Evolutionary conservation across 2,888 invertebrate species (phyloP).

Genomic region (Drosophila sordidapex): DNA sequence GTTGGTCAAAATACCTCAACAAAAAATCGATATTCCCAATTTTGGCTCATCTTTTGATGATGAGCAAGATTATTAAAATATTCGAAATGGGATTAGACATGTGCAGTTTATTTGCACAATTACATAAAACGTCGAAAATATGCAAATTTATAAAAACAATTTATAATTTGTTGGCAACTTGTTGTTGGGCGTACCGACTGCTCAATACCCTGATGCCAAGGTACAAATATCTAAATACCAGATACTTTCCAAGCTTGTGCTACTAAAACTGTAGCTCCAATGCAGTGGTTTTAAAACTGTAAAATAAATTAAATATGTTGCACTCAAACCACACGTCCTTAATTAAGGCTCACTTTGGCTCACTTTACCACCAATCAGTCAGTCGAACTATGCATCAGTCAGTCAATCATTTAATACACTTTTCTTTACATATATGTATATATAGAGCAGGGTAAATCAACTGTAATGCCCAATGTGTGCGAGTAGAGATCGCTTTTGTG

Average conservation of each 20-base stretch:
- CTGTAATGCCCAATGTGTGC: conserved; percentile 44
- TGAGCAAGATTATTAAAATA: background rate
- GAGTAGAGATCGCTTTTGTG: conserved; percentile 30
- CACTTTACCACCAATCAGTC: background rate
- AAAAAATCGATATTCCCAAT: background rate
- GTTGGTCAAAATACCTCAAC: background rate
- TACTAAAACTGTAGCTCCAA: background rate
- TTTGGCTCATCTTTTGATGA: background rate
- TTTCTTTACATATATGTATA: background rate
- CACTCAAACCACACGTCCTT: background rate
- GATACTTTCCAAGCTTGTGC: background rate
- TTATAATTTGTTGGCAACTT: background rate
- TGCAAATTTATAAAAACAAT: conserved; percentile 7
- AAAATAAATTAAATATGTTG: background rate
- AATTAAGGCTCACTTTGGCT: background rate
- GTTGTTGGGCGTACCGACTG: background rate
- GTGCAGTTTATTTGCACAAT: conserved; percentile 3
- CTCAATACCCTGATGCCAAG: background rate
- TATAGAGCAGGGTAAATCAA: conserved; percentile 31
- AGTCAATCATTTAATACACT: background rate
- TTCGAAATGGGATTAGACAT: background rate
- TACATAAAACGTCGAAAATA: conserved; percentile 4
- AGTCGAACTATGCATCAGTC: background rate
- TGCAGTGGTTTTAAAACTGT: background rate
- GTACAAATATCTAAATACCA: background rate